Evolutionary conservation across 2,113 vertebrate species (phyloP).

Genomic region (Circaetus gallicus): DNA sequence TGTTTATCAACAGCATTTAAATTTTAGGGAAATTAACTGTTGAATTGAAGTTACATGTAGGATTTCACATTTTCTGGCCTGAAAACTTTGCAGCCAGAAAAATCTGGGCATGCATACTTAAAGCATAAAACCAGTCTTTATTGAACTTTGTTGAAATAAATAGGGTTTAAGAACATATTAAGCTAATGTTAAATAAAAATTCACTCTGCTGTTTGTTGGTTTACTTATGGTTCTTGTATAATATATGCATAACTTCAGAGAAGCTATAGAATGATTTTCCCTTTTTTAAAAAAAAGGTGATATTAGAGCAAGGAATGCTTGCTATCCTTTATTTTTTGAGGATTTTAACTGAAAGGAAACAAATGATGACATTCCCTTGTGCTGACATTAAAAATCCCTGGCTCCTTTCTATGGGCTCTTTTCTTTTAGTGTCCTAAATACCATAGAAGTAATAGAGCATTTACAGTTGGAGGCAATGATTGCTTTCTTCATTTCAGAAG

Average conservation of each 20-base stretch:
- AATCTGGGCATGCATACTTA: neutral
- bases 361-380: constrained; percentile 2
- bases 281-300: neutral
- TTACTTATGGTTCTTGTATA: neutral
- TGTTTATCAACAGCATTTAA: neutral
- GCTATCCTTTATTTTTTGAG: neutral
- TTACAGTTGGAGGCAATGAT: constrained; percentile 33
- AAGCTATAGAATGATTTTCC: neutral
- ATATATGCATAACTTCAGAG: neutral
- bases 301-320: neutral
- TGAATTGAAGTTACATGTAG: neutral
- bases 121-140: neutral
- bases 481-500: constrained; percentile 11
- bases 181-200: neutral
- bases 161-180: neutral
- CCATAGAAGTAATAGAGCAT: constrained; percentile 29
- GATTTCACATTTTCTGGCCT: neutral
- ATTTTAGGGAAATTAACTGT: neutral
- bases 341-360: neutral
- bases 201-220: neutral
- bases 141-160: neutral
- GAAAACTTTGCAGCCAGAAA: neutral
- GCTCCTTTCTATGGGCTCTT: constrained; percentile 6
- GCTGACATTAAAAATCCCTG: constrained; percentile 30
- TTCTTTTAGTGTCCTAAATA: constrained; percentile 54